Evolutionary conservation across 2,888 invertebrate species (phyloP), one percentile per base, ranked within the genome.

Genomic region (Luperina testacea): DNA sequence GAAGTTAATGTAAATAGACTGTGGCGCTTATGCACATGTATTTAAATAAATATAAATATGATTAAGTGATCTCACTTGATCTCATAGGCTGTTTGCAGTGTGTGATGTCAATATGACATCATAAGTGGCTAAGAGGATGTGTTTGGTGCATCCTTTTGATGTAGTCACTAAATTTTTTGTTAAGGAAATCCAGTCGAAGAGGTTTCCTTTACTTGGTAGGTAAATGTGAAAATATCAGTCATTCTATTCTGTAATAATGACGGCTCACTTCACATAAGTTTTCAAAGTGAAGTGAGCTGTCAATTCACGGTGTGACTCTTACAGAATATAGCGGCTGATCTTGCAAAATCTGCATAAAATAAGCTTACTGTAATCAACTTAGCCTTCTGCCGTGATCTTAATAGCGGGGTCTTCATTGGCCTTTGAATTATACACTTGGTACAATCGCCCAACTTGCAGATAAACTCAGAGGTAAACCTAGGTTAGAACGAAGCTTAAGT

Each of bases 11-110:
- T 63, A 17, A 17, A 1, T 51, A 64, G 57, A 42, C 38, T 80
- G 27, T 83, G 32, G 24, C 84, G 75, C n/a, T 13, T 32, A 68
- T 61, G 81, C 87, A 65, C 61, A 77, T 81, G 17, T 53, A 72
- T 85, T 67, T 72, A 67, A 75, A 81, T 72, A 81, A 68, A 75
- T 75, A 72, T 57, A 82, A 69, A 57, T 76, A 0, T n/a, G 24
- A 67, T 63, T 57, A 72, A 71, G 48, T 53, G 45, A 69, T 76
- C 64, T 72, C 24, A 75, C 45, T 48, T 68, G 24, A 42, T 68
- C 20, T 20, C 32, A 15, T 71, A 57, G 24, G 63, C 68, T 11
- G 72, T 69, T 72, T 63, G 27, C 24, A 42, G 27, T 24, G 27
- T 27, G n/a, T 78, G 72, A 78, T 38, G 15, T 78, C 72, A 78